Evolutionary conservation across 2,888 invertebrate genomes (phyloP).

Genomic region (Meloe dianella): DNA sequence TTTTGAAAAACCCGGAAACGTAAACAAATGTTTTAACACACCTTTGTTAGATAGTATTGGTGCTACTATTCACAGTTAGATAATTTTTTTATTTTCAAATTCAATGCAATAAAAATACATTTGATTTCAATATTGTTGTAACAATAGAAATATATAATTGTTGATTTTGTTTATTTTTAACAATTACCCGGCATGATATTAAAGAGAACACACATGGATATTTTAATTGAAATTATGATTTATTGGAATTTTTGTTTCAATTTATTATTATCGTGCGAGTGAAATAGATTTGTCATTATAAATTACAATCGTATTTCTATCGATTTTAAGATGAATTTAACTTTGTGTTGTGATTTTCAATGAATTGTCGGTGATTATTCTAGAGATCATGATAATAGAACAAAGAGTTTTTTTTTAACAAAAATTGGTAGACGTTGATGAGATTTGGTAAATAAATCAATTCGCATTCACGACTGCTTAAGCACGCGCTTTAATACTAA

Average conservation of each 20-base stretch:
- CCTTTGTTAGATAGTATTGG: neutral
- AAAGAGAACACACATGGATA: neutral
- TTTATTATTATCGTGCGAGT: neutral
- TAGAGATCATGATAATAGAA: neutral
- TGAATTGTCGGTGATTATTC: neutral
- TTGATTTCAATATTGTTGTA: too few species aligned
- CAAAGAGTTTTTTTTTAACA: too few species aligned
- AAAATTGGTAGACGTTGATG: conserved; percentile 27
- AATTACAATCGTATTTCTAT: neutral
- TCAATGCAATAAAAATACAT: too few species aligned
- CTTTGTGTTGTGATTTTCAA: too few species aligned
- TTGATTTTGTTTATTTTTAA: neutral
- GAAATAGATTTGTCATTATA: neutral
- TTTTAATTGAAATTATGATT: neutral
- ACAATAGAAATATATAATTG: neutral
- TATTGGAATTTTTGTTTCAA: neutral
- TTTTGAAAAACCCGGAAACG: neutral
- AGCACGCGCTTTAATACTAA: conserved; percentile 38
- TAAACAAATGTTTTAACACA: neutral
- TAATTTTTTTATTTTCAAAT: neutral
- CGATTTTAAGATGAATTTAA: too few species aligned
- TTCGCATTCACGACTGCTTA: conserved; percentile 39
- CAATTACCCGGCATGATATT: neutral
- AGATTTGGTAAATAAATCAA: conserved; percentile 41
- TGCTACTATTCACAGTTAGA: neutral